These are phyloP conservation scores for Melospiza georgiana DNA, from an alignment of 2,113 vertebrate species.

Conservation along the genomic window DNA sequence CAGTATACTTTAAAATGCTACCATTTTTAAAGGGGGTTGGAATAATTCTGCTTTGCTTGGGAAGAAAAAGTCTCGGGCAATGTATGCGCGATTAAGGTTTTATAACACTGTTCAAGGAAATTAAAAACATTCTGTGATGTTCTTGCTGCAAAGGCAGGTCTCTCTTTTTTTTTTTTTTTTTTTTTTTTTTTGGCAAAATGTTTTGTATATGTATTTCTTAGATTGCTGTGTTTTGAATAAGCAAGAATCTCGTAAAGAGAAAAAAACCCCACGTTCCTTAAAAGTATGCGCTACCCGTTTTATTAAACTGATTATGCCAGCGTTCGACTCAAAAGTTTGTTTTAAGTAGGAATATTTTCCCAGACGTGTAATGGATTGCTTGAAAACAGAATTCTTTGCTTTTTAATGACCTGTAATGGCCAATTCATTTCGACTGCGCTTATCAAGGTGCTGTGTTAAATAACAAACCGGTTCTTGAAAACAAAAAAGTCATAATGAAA, in stretches of 20 bases:
- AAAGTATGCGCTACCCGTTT: conserved; percentile 54
- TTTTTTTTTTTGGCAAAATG: conserved; percentile 34
- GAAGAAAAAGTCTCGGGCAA: conserved; percentile 59
- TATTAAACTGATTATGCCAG: conserved; percentile 62
- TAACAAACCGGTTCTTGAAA: conserved; percentile 66
- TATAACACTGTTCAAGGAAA: conserved; percentile 74
- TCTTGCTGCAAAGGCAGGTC: conserved; percentile 34
- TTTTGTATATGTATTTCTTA: conserved; percentile 63
- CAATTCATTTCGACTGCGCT: conserved; percentile 59
- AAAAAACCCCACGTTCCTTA: conserved; percentile 53
- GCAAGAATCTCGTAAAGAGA: conserved; percentile 68
- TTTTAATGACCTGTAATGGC: conserved; percentile 68
- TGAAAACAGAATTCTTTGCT: conserved; percentile 64
- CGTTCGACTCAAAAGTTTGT: conserved; percentile 32
- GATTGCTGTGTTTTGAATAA: conserved; percentile 69
- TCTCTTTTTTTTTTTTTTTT: neutral
- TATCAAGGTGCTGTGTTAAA: conserved; percentile 71
- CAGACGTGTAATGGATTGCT: conserved; percentile 69
- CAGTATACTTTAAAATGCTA: conserved; percentile 58
- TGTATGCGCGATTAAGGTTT: conserved; percentile 57
- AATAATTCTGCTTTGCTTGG: conserved; percentile 67
- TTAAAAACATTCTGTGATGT: conserved; percentile 71
- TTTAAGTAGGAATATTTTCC: conserved; percentile 63
- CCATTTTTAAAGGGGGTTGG: conserved; percentile 18
- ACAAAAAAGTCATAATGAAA: conserved; percentile 70